Evolutionary conservation across 2,888 invertebrate species (phyloP).

Genomic region (Orgyia antiqua): DNA sequence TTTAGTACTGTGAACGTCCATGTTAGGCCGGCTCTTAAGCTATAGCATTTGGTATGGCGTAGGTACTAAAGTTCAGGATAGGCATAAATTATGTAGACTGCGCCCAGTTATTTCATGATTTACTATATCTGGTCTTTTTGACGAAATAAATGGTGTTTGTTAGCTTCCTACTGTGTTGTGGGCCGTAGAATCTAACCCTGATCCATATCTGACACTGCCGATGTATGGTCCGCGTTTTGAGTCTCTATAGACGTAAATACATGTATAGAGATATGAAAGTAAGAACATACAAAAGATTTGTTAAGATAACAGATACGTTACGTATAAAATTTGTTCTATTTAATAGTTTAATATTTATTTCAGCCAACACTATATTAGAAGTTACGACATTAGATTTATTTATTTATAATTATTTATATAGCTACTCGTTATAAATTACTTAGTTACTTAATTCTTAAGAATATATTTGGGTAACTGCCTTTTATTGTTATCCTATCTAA

Average conservation of each 20-base stretch:
- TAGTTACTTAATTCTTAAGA: too few relatives aligned
- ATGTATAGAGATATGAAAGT: neutral
- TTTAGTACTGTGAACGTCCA: too few relatives aligned
- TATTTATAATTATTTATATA: too few relatives aligned
- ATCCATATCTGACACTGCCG: neutral
- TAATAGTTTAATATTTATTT: too few relatives aligned
- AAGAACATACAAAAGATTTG: neutral
- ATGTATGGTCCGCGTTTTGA: conserved; percentile 2
- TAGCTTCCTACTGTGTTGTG: conserved; percentile 6
- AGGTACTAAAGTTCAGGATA: conserved; percentile 49
- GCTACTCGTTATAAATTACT: too few relatives aligned
- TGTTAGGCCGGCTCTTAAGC: too few relatives aligned
- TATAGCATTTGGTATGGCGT: conserved; percentile 41
- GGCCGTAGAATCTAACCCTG: conserved; percentile 4
- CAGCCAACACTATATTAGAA: too few relatives aligned
- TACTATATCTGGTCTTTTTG: conserved; percentile 19
- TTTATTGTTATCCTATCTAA: too few relatives aligned
- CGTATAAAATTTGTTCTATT: too few relatives aligned
- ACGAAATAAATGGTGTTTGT: conserved; percentile 9
- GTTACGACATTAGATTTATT: too few relatives aligned
- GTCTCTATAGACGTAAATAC: neutral
- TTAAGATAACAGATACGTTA: conserved; percentile 1
- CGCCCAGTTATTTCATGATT: conserved; percentile 39
- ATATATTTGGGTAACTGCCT: too few relatives aligned
- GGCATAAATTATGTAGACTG: conserved; percentile 43